A percentile compares a stretch with the other conserved stretches of the same genome.
These are phyloP conservation scores for Manduca sexta DNA, from an alignment of 1,140 invertebrate genomes.

Conservation along the genomic window DNA sequence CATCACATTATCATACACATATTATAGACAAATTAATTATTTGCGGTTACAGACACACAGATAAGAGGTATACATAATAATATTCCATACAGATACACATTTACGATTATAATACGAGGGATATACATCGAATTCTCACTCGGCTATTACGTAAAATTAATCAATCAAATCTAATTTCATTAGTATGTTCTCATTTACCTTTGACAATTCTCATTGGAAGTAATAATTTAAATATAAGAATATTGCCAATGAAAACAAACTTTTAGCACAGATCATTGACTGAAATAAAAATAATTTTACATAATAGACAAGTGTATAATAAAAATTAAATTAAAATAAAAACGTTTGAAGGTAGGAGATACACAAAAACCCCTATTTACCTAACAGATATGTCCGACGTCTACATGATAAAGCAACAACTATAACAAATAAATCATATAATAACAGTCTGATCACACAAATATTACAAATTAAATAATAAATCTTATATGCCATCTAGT, in stretches of 20 bases:
- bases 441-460: conserved; percentile 71
- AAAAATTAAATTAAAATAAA: conserved; percentile 32
- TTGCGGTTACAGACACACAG: conserved; percentile 62
- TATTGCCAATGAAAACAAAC: conserved; percentile 10
- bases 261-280: conserved; percentile 4
- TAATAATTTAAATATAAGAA: conserved; percentile 23
- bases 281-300: conserved; percentile 6
- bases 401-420: conserved; percentile 59
- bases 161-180: no score
- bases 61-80: conserved; percentile 46
- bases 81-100: conserved; percentile 41
- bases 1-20: conserved; percentile 62
- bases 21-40: conserved; percentile 40
- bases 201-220: no score
- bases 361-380: conserved; percentile 40
- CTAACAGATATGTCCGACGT: conserved; percentile 59
- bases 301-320: neutral
- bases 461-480: conserved; percentile 72
- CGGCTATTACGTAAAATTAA: conserved; percentile 10
- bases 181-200: no score
- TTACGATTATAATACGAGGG: conserved; percentile 29
- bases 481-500: conserved; percentile 62
- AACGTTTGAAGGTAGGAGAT: conserved; percentile 29
- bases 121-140: conserved; percentile 28
- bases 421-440: conserved; percentile 70